phyloP scores from a whole-genome alignment of 2,113 vertebrate species.

The Coturnix japonica region DNA sequence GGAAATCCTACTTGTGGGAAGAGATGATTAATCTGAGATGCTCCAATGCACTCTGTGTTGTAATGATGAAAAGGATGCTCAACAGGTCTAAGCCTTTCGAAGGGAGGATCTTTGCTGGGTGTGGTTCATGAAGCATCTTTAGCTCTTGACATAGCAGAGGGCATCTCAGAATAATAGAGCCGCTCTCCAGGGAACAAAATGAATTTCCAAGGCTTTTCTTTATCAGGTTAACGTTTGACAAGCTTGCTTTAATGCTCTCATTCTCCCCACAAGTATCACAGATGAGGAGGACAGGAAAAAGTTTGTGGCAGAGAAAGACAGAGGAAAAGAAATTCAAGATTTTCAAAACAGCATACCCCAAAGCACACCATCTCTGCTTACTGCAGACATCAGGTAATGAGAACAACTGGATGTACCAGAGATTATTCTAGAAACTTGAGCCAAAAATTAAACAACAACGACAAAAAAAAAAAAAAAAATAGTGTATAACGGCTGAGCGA shows the following conservation, averaged over 20 bases:
- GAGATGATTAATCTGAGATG: not conserved
- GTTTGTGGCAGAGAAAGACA: slow-evolving; percentile 33
- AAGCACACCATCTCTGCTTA: not conserved
- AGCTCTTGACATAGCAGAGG: slow-evolving; percentile 66
- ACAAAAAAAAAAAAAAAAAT: not conserved
- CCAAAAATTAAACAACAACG: not conserved
- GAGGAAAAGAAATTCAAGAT: slow-evolving; percentile 31
- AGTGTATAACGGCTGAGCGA: not conserved
- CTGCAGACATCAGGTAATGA: slow-evolving; percentile 47
- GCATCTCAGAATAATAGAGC: slow-evolving; percentile 64
- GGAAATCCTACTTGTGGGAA: slow-evolving; percentile 27
- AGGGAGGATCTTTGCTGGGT: slow-evolving; percentile 35
- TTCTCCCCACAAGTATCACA: slow-evolving; percentile 54
- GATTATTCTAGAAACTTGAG: slow-evolving; percentile 42
- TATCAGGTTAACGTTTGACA: slow-evolving; percentile 64
- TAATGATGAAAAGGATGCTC: slow-evolving; percentile 30
- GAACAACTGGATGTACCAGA: not conserved
- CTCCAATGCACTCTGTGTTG: not conserved
- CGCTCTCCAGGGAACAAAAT: slow-evolving; percentile 70
- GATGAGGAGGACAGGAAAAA: slow-evolving; percentile 59
- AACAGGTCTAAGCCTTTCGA: slow-evolving; percentile 20
- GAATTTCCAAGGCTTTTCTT: slow-evolving; percentile 66
- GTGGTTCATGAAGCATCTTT: slow-evolving; percentile 51
- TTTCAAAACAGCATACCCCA: slow-evolving; percentile 41
- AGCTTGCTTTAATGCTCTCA: slow-evolving; percentile 46